phyloP scores from a whole-genome alignment of 2,888 invertebrate species.

The Phaonia tiefii region DNA sequence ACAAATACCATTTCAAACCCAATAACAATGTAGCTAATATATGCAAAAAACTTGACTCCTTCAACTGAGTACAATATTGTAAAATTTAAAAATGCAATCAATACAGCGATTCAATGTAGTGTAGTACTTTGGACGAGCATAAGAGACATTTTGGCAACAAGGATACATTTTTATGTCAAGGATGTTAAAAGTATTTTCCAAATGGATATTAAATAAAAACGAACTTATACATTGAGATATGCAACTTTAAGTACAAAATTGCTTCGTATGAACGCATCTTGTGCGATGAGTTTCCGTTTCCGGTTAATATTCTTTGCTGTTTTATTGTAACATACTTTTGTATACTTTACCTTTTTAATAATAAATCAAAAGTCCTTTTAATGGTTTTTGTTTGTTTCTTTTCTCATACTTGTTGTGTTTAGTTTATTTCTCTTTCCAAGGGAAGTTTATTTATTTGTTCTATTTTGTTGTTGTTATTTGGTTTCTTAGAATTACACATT shows the following conservation, averaged over 20 bases:
- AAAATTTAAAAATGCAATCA: too few relatives aligned
- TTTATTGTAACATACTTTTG: neutral
- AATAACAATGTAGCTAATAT: neutral
- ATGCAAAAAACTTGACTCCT: neutral
- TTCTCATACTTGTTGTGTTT: neutral
- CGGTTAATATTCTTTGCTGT: neutral
- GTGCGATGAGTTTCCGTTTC: constrained; percentile 19
- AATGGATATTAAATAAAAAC: too few relatives aligned
- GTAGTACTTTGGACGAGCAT: too few relatives aligned
- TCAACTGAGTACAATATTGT: too few relatives aligned
- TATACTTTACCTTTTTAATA: constrained; percentile 25
- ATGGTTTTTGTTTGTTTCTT: constrained; percentile 5
- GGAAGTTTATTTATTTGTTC: neutral
- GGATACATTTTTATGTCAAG: too few relatives aligned
- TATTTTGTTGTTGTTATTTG: constrained; percentile 19
- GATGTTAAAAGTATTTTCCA: too few relatives aligned
- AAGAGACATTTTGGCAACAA: too few relatives aligned
- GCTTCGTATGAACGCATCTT: neutral
- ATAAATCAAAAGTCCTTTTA: constrained; percentile 30
- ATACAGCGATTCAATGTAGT: too few relatives aligned
- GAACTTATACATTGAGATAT: neutral
- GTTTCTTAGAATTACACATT: constrained; percentile 32
- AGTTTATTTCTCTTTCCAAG: neutral
- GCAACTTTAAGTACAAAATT: neutral
- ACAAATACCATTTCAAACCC: neutral